Evolutionary conservation across 2,888 invertebrate species (phyloP), one percentile per base, ranked within the genome.

Genomic region (Drosophila greeni): DNA sequence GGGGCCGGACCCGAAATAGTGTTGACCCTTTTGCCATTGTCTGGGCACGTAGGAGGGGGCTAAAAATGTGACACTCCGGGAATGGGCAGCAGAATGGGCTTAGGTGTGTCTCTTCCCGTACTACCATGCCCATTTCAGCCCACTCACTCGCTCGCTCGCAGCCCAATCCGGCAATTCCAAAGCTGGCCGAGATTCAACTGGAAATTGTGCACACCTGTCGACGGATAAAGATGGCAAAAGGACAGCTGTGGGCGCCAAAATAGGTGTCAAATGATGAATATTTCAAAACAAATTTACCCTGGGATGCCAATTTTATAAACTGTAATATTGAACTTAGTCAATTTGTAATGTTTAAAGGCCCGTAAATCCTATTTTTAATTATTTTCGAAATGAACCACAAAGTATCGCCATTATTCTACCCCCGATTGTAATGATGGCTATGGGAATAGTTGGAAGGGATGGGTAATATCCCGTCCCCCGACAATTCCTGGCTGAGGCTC

Each of bases 11-110:
- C 80, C 76, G 59, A 70, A 76, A 75, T 76, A 70, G 79, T 75
- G 78, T 77, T 80, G 83, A 79, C 79, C 79, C 83, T 80, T 80
- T 77, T 75, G 71, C 67, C 74, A 82, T 73, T 78, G 78, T 82
- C 77, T 82, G 71, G 59, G 80, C 80, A 80, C 77, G 75, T 82
- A 64, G 69, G 64, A 74, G 73, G 60, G 77, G 73, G 75, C 82
- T 74, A 76, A 74, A 81, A 74, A 76, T 78, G 80, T 79, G 80
- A 82, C 82, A 70, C 70, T 73, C 68, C 51, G 70, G 72, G 70
- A 59, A 52, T 62, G 61, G 42, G 68, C 36, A 42, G 66, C 66
- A 53, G 29, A 29, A 29, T 36, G 73, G 73, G 73, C 76, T 74
- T 70, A 76, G 70, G 64, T 65, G 31, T 29, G 24, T 45, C 57